Evolutionary conservation across 1,140 invertebrate genomes (phyloP).

Genomic region (Calephelis nemesis): DNA sequence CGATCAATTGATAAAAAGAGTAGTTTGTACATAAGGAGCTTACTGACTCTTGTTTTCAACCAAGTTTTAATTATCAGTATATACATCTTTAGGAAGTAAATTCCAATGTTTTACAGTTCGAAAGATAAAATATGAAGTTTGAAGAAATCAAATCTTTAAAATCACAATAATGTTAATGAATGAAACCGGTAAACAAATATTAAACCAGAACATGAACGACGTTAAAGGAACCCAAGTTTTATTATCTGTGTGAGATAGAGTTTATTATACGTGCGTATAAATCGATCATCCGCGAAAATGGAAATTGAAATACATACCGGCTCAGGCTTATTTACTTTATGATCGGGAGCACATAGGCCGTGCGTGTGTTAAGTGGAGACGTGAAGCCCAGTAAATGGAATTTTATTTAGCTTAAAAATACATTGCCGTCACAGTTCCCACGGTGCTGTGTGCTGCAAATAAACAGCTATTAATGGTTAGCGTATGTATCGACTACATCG

Average conservation of each 20-base stretch:
- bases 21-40: too few relatives aligned
- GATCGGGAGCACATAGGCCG: conserved; percentile 11
- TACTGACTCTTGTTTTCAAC: too few relatives aligned
- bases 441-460: not conserved
- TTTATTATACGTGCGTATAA: conserved; percentile 17
- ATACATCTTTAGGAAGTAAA: too few relatives aligned
- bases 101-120: too few relatives aligned
- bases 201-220: not conserved
- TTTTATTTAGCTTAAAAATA: conserved; percentile 37
- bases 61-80: too few relatives aligned
- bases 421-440: conserved; percentile 24
- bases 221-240: not conserved
- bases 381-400: conserved; percentile 27
- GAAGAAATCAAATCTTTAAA: too few relatives aligned
- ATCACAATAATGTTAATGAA: too few relatives aligned
- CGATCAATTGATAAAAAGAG: too few relatives aligned
- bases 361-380: conserved; percentile 28
- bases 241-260: not conserved
- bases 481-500: too few relatives aligned
- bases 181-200: not conserved
- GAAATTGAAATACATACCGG: conserved; percentile 28
- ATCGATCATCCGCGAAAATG: conserved; percentile 34
- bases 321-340: conserved; percentile 9
- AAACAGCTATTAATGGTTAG: too few relatives aligned
- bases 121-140: too few relatives aligned